phyloP scores from a whole-genome alignment of 1,140 invertebrate species.

The Berghia stephanieae region DNA sequence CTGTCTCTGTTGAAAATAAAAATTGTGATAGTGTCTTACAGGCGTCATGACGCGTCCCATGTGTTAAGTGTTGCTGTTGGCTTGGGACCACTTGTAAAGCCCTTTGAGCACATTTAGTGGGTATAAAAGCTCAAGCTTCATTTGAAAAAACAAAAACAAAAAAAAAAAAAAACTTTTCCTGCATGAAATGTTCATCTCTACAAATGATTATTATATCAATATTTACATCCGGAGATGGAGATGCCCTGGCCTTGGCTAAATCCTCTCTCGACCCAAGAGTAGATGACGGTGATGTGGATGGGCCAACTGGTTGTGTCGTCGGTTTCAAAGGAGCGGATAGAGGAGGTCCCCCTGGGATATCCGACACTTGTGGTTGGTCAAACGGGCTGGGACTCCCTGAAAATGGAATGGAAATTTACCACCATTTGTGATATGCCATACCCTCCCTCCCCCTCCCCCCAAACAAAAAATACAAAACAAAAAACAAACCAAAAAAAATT shows the following conservation, averaged over 20 bases:
- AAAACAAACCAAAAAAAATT: no score
- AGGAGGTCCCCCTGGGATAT: conserved; percentile 27
- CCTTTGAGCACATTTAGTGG: neutral
- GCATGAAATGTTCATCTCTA: neutral
- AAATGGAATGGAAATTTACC: no score
- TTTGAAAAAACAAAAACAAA: neutral
- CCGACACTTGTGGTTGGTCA: neutral
- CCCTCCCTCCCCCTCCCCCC: no score
- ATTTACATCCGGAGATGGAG: conserved; percentile 41
- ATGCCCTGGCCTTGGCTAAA: conserved; percentile 30
- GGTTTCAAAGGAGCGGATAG: conserved; percentile 17
- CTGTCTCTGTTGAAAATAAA: no score
- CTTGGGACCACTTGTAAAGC: no score
- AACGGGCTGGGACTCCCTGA: no score
- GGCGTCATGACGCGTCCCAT: no score
- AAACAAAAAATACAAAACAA: no score
- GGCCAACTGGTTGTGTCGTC: conserved; percentile 34
- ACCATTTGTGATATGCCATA: no score
- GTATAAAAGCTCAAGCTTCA: neutral
- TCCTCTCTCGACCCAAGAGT: conserved; percentile 35
- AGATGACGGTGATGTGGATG: conserved; percentile 35
- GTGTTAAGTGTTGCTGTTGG: no score
- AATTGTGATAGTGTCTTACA: no score
- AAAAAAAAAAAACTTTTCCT: neutral
- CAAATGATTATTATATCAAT: neutral